Percentiles rank a stretch among this genome's conserved stretches.
Conservation (phyloP, 2,113 vertebrate species). For the Oreochromis tanganicae region DNA sequence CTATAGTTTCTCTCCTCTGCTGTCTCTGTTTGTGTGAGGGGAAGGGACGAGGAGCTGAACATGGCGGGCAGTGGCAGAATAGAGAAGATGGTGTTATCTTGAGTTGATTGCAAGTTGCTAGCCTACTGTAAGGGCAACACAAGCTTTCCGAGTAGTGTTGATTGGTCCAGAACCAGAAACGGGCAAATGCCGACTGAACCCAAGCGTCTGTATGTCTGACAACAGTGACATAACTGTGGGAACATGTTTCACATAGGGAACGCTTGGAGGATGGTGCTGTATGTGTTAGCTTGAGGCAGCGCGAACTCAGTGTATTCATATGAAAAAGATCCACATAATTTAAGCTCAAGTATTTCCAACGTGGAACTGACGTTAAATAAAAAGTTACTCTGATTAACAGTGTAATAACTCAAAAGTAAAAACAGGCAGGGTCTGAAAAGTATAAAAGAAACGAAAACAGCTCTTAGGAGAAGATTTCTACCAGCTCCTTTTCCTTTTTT, state of each 20-base stretch:
- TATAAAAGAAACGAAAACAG: not conserved
- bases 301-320: not conserved
- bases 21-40: not conserved
- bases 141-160: not conserved
- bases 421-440: not conserved
- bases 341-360: not conserved
- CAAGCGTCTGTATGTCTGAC: not conserved
- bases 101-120: not conserved
- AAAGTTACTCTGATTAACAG: not conserved
- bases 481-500: rapidly evolving
- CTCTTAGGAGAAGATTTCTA: not conserved
- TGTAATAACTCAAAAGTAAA: not conserved
- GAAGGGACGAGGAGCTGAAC: not conserved
- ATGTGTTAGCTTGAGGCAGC: not conserved
- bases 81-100: not conserved
- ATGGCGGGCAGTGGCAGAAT: not conserved
- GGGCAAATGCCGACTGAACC: not conserved
- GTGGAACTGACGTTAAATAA: not conserved
- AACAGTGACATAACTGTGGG: not conserved
- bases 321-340: not conserved
- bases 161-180: not conserved
- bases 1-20: not conserved
- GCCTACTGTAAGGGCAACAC: not conserved
- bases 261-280: not conserved
- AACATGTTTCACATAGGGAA: not conserved